Evolutionary conservation across 2,888 invertebrate genomes (phyloP).

Genomic region (Endotricha flammealis): DNA sequence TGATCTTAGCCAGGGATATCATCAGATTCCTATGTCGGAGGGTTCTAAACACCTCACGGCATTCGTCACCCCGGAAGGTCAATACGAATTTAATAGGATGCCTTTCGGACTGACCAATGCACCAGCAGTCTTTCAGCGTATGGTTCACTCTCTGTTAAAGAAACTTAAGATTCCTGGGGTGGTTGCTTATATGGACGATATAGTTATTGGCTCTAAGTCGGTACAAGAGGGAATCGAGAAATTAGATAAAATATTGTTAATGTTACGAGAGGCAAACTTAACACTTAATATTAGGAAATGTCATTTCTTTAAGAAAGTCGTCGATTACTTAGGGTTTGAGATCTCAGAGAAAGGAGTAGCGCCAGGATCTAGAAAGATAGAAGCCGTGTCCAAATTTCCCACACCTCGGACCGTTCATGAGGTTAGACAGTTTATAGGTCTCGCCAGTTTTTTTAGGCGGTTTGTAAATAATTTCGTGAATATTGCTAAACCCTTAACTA

Average conservation of each 20-base stretch:
- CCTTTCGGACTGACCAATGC: too few species aligned
- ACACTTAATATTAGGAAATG: slow-evolving; percentile 13
- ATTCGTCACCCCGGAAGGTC: too few species aligned
- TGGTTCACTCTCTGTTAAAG: too few species aligned
- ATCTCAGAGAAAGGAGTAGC: slow-evolving; percentile 3
- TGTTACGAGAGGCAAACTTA: slow-evolving; percentile 7
- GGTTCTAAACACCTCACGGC: too few species aligned
- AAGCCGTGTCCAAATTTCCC: slow-evolving; percentile 10
- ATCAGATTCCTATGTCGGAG: slow-evolving; percentile 34
- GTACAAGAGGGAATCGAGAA: slow-evolving; percentile 9
- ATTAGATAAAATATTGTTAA: background rate
- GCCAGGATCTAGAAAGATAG: slow-evolving; percentile 7
- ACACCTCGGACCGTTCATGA: slow-evolving; percentile 10
- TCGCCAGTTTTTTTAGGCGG: slow-evolving; percentile 9
- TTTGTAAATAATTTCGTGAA: slow-evolving; percentile 7
- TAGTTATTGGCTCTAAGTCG: slow-evolving; percentile 9
- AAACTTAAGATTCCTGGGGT: slow-evolving; percentile 8
- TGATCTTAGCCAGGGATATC: slow-evolving; percentile 23
- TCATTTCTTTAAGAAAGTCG: slow-evolving; percentile 11
- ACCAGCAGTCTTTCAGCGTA: too few species aligned
- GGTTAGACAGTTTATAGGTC: too few species aligned
- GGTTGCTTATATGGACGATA: slow-evolving; percentile 15
- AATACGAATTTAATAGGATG: too few species aligned
- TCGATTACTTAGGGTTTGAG: slow-evolving; percentile 11
- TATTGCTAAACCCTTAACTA: slow-evolving; percentile 5